These are phyloP conservation scores for Tapirus indicus DNA, from an alignment of 2,797 vertebrate genomes.

Conservation along the genomic window DNA sequence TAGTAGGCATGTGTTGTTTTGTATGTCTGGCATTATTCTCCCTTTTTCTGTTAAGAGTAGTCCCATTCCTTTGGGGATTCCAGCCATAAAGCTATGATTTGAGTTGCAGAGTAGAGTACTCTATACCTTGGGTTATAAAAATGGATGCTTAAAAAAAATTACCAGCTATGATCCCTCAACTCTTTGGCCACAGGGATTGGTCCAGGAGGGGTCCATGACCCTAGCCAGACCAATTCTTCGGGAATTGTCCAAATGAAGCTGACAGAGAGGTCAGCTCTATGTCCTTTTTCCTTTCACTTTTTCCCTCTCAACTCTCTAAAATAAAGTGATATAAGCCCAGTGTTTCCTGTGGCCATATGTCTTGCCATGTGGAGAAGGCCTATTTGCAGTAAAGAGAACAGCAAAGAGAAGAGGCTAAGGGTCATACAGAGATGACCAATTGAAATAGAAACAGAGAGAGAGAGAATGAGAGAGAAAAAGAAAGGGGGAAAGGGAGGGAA, in stretches of 20 bases:
- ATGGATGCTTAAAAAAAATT: not conserved
- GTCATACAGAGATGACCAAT: fast-evolving
- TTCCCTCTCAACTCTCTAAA: not conserved
- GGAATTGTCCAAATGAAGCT: not conserved
- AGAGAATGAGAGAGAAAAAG: not conserved
- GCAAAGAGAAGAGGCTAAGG: not conserved
- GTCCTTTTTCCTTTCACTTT: not conserved
- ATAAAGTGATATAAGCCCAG: not conserved
- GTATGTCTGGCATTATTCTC: not conserved
- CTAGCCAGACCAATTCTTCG: not conserved
- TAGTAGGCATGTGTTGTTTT: not conserved
- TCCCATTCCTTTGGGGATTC: not conserved
- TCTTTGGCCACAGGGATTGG: not conserved
- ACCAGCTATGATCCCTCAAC: not conserved
- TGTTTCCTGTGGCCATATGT: not conserved
- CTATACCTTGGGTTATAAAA: not conserved
- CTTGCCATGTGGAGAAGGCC: not conserved
- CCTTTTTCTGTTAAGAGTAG: not conserved
- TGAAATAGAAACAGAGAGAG: not conserved
- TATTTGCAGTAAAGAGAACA: not conserved
- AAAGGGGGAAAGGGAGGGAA: not conserved
- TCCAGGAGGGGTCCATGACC: not conserved
- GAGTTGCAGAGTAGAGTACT: not conserved
- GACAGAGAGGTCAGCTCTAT: not conserved
- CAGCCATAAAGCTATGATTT: not conserved